Evolutionary conservation across 2,113 vertebrate species (phyloP).

Genomic region (Anoura caudifer): DNA sequence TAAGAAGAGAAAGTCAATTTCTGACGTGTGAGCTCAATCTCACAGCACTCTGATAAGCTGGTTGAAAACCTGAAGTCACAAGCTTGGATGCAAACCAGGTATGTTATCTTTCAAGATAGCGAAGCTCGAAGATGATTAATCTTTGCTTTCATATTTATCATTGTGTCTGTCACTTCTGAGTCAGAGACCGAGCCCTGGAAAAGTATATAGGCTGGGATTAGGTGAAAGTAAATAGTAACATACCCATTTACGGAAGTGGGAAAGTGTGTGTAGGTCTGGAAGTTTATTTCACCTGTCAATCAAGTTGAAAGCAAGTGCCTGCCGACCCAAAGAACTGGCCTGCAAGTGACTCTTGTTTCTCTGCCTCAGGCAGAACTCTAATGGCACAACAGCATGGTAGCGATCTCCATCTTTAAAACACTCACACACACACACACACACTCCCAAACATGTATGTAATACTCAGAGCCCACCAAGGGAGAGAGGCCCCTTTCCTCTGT

Average conservation of each 20-base stretch:
- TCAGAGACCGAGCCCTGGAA: neutral
- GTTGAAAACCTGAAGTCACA: neutral
- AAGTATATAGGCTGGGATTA: neutral
- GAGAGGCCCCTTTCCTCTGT: neutral
- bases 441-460: no score
- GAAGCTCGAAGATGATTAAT: neutral
- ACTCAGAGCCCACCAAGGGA: neutral
- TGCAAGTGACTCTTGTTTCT: neutral
- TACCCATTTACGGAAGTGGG: neutral
- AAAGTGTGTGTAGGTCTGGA: neutral
- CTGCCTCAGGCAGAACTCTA: neutral
- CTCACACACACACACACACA: neutral
- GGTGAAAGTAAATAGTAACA: neutral
- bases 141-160: neutral
- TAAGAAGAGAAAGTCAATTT: neutral
- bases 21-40: neutral
- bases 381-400: neutral
- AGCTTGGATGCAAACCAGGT: neutral
- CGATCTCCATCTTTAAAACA: neutral
- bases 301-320: neutral
- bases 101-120: neutral
- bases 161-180: neutral
- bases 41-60: neutral
- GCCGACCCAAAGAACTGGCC: neutral
- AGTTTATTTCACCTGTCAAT: neutral